phyloP scores from a whole-genome alignment of 2,113 vertebrate species.

The Willisornis vidua region DNA sequence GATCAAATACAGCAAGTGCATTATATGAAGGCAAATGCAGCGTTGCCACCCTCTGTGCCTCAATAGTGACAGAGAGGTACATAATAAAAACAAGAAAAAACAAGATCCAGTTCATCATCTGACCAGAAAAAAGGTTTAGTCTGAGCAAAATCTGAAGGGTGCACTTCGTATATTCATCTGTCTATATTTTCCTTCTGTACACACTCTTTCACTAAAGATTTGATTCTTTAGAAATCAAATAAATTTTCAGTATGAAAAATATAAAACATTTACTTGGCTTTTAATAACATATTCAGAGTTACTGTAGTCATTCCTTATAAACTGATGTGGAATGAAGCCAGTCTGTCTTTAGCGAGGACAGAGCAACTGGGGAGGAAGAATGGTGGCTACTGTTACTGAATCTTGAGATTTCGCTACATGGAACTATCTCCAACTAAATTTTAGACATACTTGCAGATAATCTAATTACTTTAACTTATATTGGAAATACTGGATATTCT shows the following conservation, averaged over 20 bases:
- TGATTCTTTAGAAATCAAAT: background rate
- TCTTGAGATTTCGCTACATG: background rate
- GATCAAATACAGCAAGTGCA: accelerated
- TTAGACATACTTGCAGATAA: background rate
- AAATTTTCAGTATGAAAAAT: background rate
- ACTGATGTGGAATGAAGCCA: background rate
- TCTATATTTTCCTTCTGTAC: background rate
- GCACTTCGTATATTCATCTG: background rate
- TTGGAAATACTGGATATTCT: background rate
- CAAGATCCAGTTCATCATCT: background rate
- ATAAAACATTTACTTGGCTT: background rate
- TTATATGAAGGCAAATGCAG: background rate
- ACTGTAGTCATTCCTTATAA: background rate
- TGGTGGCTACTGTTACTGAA: background rate
- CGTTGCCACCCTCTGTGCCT: background rate
- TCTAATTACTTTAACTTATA: background rate
- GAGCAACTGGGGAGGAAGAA: background rate
- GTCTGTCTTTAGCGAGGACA: background rate
- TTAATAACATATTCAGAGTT: background rate
- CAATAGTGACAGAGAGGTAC: background rate
- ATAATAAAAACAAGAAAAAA: background rate
- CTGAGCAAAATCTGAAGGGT: background rate
- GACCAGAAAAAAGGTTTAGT: background rate
- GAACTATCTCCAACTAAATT: background rate
- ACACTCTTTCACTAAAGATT: background rate